Percentiles rank a stretch among this genome's conserved stretches.
phyloP scores from a whole-genome alignment of 2,888 invertebrate species.

The Agrenia bidenticulata region DNA sequence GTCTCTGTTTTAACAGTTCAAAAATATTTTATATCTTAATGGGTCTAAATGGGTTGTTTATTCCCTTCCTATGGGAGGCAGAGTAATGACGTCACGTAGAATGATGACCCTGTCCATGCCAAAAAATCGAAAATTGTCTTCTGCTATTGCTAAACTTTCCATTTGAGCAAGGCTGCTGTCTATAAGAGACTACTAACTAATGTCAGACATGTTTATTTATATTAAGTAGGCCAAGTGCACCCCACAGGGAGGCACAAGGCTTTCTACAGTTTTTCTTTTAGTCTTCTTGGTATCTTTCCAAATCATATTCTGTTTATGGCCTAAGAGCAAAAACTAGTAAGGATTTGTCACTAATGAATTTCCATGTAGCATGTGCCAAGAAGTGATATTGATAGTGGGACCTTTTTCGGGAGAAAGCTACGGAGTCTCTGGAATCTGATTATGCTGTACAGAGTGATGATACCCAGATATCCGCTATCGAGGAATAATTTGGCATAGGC shows the following conservation, averaged over 20 bases:
- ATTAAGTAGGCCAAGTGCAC: slow-evolving; percentile 20
- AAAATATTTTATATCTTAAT: slow-evolving; percentile 28
- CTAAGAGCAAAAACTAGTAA: slow-evolving; percentile 10
- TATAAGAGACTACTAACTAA: too few relatives aligned
- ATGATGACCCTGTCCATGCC: slow-evolving; percentile 16
- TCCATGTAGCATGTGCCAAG: background rate
- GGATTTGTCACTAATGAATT: slow-evolving; percentile 12
- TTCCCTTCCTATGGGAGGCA: slow-evolving; percentile 23
- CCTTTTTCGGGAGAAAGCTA: too few relatives aligned
- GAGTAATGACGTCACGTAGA: slow-evolving; percentile 29
- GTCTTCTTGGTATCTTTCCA: slow-evolving; percentile 14
- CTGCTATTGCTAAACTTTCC: slow-evolving; percentile 1
- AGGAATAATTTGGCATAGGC: too few relatives aligned
- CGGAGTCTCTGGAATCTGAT: too few relatives aligned
- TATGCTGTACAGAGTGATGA: too few relatives aligned
- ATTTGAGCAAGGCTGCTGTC: too few relatives aligned
- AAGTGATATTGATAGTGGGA: background rate
- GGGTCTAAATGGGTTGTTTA: slow-evolving; percentile 34
- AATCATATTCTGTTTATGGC: slow-evolving; percentile 24
- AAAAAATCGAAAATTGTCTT: slow-evolving; percentile 17
- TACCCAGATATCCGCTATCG: too few relatives aligned
- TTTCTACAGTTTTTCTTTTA: slow-evolving; percentile 12
- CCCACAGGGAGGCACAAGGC: background rate
- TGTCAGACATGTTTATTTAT: slow-evolving; percentile 11
- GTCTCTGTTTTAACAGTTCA: slow-evolving; percentile 5